Percentiles rank a stretch among this genome's conserved stretches.
Evolutionary conservation across 1,140 invertebrate species (phyloP).

Genomic region (Potamilus streckersoni): DNA sequence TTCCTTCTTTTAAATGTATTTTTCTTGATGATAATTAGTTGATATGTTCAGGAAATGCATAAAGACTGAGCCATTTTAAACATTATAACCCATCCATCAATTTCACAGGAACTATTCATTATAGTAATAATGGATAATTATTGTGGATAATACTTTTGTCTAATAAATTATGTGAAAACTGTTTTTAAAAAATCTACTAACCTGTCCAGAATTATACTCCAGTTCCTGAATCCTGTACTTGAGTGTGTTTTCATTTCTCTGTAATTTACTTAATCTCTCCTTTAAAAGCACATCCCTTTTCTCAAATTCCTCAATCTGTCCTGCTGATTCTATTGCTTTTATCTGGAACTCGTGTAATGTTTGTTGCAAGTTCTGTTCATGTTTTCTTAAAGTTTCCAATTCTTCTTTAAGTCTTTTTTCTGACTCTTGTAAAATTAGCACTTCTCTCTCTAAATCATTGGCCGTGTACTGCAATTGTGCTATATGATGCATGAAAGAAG

Average conservation of each 20-base stretch:
- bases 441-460: conserved; percentile 48
- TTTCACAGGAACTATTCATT: no score
- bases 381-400: conserved; percentile 47
- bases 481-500: conserved; percentile 45
- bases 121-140: no score
- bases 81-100: no score
- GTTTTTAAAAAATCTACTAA: conserved; percentile 15
- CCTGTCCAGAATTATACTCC: conserved; percentile 45
- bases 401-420: conserved; percentile 49
- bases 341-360: conserved; percentile 49
- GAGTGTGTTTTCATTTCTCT: conserved; percentile 54
- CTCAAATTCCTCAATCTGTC: conserved; percentile 45
- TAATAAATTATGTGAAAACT: no score
- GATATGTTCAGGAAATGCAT: no score
- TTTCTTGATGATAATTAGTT: no score
- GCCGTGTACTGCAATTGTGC: conserved; percentile 40
- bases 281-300: conserved; percentile 46
- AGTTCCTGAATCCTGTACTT: conserved; percentile 55
- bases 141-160: no score
- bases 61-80: no score
- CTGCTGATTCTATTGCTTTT: conserved; percentile 48
- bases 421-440: conserved; percentile 37
- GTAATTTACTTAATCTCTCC: conserved; percentile 50
- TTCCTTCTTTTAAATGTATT: no score
- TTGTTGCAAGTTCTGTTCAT: conserved; percentile 47